Conservation (phyloP, 2,888 invertebrate species). For the Norana najaformis region DNA sequence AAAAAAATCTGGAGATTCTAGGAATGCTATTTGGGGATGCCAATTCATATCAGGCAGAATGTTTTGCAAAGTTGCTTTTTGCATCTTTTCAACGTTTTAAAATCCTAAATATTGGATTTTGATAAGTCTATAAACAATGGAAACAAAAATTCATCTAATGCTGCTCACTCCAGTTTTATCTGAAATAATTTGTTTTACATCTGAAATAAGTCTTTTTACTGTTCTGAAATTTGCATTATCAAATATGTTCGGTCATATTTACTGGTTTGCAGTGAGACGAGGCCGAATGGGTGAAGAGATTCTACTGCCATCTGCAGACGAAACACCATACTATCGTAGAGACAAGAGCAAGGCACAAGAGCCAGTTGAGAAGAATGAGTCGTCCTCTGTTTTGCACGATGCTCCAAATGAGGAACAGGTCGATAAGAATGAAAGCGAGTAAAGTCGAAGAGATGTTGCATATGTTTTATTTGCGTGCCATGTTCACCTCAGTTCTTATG, state of each 20-base stretch:
- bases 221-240: background rate
- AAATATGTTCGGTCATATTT: background rate
- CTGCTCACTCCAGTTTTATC: background rate
- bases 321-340: conserved; percentile 29
- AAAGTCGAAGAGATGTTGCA: background rate
- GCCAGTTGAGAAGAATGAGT: background rate
- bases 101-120: background rate
- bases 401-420: background rate
- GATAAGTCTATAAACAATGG: background rate
- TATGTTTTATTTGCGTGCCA: background rate
- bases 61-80: background rate
- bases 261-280: conserved; percentile 29
- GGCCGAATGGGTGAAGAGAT: conserved; percentile 32
- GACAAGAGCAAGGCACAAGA: conserved; percentile 22
- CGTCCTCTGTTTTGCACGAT: background rate
- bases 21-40: background rate
- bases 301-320: conserved; percentile 23
- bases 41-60: background rate
- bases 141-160: background rate
- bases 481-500: background rate
- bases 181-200: background rate
- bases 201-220: background rate
- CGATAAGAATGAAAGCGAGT: conserved; percentile 25
- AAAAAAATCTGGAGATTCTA: background rate
- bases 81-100: background rate